These are phyloP conservation scores for Electrophaes corylata DNA, from an alignment of 2,888 invertebrate species.

Conservation along the genomic window DNA sequence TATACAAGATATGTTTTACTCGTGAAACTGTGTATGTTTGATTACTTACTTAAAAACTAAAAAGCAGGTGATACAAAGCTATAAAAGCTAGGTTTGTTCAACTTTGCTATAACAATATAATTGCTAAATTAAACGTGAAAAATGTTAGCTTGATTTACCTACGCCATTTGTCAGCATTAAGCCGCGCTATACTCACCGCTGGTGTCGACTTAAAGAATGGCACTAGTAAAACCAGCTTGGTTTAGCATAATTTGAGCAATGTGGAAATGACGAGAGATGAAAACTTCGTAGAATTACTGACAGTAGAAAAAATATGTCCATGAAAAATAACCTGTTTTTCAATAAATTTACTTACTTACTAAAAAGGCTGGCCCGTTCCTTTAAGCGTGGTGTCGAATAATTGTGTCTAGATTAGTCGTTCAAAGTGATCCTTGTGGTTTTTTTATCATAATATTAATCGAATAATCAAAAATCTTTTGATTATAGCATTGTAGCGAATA, in stretches of 20 bases:
- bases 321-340: too few species aligned
- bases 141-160: slow-evolving; percentile 62
- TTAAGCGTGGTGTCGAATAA: not conserved
- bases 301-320: too few species aligned
- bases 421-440: too few species aligned
- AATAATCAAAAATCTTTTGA: too few species aligned
- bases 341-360: too few species aligned
- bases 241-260: not conserved
- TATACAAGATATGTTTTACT: not conserved
- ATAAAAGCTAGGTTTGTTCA: slow-evolving; percentile 9
- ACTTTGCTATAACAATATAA: slow-evolving; percentile 39
- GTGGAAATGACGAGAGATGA: not conserved
- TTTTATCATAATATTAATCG: too few species aligned
- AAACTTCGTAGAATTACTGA: too few species aligned
- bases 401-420: not conserved
- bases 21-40: not conserved
- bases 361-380: too few species aligned
- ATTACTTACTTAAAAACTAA: not conserved
- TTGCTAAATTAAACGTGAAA: slow-evolving; percentile 52
- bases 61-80: not conserved
- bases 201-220: not conserved
- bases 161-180: slow-evolving; percentile 62
- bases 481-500: too few species aligned
- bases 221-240: not conserved
- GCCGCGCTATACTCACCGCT: slow-evolving; percentile 11